Base-by-base conservation (phyloP, 2,113 vertebrate species). In the Pterocles orientalis region DNA sequence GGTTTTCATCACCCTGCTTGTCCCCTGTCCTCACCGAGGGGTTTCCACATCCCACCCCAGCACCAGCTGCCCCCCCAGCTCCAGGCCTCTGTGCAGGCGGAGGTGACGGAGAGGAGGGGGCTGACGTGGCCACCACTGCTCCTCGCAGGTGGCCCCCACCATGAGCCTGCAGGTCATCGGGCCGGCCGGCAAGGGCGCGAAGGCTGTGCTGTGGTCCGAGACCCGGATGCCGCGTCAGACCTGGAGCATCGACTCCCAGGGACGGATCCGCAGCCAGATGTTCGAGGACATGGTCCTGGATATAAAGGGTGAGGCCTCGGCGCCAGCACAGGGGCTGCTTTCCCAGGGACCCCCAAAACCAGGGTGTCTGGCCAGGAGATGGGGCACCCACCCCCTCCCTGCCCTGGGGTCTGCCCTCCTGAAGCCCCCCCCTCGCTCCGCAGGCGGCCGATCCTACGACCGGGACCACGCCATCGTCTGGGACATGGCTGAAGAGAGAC, bases 161-260 rank as follows among this genome's bases (percentile, higher is more conserved):
- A 99, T 99, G 99, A 99, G 99, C 90, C 98, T 99, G 64, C 99
- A 99, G 98, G 98, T 99, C 71, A 98, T 99, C 29, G 99, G 99
- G 7, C 98, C 98, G 1, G 92, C 98, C 0, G 98, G 98, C 48
- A 94, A 95, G 1, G 99, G 97, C 0, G 97, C 98, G 0, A 99
- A 99, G 94, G 98, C 99, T 12, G 99, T 99, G 90, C 91, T 99
- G 50, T 99, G 99, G 99, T 96, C 98, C 0, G 98, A 99, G 92
- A 99, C 78, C 14, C 98, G 99, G 51, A 91, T 98, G 88, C 99
- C 99, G 0, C 85, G 98, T 18, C 99, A 99, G 95, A 99, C 95
- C 1, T 99, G 99, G 99, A 98, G 97, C 14, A 53, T 99, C 4
- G 95, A 97, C 19, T 97, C 98, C 29, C 97, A 16, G 9, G 99